These are phyloP conservation scores for Oryctolagus cuniculus DNA, from an alignment of 2,113 vertebrate genomes.

Conservation along the genomic window DNA sequence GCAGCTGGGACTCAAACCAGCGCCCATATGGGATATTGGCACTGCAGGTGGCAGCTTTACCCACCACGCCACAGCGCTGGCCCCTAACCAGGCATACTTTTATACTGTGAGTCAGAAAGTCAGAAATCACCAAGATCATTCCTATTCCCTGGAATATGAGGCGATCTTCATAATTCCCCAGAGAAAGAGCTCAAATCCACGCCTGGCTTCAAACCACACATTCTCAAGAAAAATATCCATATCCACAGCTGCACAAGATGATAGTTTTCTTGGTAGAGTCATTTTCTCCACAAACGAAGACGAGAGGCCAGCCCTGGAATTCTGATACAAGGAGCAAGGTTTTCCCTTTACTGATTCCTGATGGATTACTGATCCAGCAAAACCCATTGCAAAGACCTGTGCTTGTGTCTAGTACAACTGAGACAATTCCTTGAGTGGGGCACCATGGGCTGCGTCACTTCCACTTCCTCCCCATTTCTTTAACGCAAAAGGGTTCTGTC, in stretches of 20 bases:
- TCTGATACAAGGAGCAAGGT: background rate
- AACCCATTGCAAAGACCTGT: background rate
- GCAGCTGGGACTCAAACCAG: too few relatives aligned
- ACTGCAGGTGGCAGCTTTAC: too few relatives aligned
- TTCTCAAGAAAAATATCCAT: slow-evolving; percentile 10
- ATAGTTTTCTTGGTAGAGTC: background rate
- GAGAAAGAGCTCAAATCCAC: background rate
- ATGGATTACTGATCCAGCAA: background rate
- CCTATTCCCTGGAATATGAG: background rate
- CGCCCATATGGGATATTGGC: too few relatives aligned
- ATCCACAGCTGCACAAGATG: background rate
- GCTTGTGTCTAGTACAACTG: background rate
- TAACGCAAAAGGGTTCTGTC: fast-evolving
- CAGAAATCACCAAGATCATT: background rate
- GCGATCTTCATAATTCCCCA: background rate
- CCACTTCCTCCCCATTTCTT: fast-evolving
- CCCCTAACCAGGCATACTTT: fast-evolving
- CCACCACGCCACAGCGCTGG: too few relatives aligned
- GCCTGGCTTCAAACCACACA: background rate
- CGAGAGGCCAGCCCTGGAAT: background rate
- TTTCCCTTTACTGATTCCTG: fast-evolving
- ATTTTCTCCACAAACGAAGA: background rate
- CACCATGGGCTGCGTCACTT: fast-evolving
- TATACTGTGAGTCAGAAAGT: background rate
- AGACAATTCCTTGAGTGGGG: background rate